Evolutionary conservation across 2,113 vertebrate genomes (phyloP), one percentile per base, ranked within the genome.

Genomic region (Labeo rohita): DNA sequence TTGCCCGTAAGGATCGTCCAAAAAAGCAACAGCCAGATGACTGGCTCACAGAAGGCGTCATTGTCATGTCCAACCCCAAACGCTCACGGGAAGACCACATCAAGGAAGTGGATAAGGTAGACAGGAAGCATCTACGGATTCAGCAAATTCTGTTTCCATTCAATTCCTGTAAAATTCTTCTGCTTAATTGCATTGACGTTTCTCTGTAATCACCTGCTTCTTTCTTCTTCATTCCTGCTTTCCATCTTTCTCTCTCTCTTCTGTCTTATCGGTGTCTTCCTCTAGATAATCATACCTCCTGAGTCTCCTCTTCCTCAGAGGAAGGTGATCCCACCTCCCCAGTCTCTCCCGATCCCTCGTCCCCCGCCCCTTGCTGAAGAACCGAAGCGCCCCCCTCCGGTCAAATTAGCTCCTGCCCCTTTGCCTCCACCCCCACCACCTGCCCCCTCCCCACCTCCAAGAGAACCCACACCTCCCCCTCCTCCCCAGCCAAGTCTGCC

Each of bases 21-120:
- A 91, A 93, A 21, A 94, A 93, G 84, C 93, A 94, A 73, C 93
- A 94, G 79, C 92, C 95, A 1, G 95, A 96, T 0, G 96, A 97
- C 85, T 99, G 98, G 98, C 94, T 98, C 90, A 96, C 97, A 0
- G 96, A 99, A 88, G 97, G 97, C 0, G 90, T 97, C 54, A 15
- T 96, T 88, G 91, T 98, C 91, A 96, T 94, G 6, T 96, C 96
- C 87, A 96, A 94, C 89, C 97, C 98, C 0, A 92, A 91, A 39
- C 96, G 96, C 84, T 93, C 94, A 68, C 90, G 94, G 74, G 92
- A 91, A 34, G 94, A 93, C 6, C 93, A 93, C 89, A 93, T 85
- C 87, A 93, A 49, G 89, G 98, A 96, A 94, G 97, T 96, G 90
- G 97, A 98, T 93, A 95, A 94, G 94, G 95, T 95, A 92, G 90